Conservation (phyloP, 2,888 invertebrate species). For the Dicyrtoma fusca region DNA sequence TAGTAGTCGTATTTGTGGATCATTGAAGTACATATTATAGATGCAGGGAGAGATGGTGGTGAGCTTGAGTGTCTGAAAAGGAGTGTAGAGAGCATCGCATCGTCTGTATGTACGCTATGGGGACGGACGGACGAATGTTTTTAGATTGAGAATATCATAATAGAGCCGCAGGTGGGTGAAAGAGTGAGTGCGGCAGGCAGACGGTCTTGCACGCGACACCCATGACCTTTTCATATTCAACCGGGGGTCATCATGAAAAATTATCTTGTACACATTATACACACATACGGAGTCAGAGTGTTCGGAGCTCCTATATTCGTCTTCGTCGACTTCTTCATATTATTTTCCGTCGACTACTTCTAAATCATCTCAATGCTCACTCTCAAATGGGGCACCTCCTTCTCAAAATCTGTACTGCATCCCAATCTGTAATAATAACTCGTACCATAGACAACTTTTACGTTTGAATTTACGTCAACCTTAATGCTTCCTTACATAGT, state of each 20-base stretch:
- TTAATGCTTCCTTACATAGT: too few relatives aligned
- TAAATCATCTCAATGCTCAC: background rate
- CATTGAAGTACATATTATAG: too few relatives aligned
- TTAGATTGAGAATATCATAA: slow-evolving; percentile 32
- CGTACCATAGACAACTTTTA: slow-evolving; percentile 15
- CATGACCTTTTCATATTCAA: slow-evolving; percentile 46
- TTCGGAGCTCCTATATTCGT: slow-evolving; percentile 17
- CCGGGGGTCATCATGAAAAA: slow-evolving; percentile 46
- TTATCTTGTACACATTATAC: slow-evolving; percentile 17
- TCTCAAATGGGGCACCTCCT: slow-evolving; percentile 27
- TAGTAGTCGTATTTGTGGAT: background rate
- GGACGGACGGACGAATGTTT: slow-evolving; percentile 24
- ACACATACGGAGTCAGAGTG: background rate
- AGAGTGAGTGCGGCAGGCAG: slow-evolving; percentile 46
- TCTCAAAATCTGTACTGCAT: slow-evolving; percentile 5
- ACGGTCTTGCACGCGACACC: slow-evolving; percentile 55
- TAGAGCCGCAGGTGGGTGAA: slow-evolving; percentile 46
- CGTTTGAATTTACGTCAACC: background rate
- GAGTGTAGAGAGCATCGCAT: slow-evolving; percentile 1
- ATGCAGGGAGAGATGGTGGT: too few relatives aligned
- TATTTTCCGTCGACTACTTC: slow-evolving; percentile 7
- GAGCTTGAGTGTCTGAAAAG: background rate
- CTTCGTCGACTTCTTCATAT: slow-evolving; percentile 19
- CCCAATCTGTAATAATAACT: slow-evolving; percentile 19
- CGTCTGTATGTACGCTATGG: slow-evolving; percentile 7